phyloP scores from a whole-genome alignment of 2,797 vertebrate species.

The Pyrocephalus nanus region DNA sequence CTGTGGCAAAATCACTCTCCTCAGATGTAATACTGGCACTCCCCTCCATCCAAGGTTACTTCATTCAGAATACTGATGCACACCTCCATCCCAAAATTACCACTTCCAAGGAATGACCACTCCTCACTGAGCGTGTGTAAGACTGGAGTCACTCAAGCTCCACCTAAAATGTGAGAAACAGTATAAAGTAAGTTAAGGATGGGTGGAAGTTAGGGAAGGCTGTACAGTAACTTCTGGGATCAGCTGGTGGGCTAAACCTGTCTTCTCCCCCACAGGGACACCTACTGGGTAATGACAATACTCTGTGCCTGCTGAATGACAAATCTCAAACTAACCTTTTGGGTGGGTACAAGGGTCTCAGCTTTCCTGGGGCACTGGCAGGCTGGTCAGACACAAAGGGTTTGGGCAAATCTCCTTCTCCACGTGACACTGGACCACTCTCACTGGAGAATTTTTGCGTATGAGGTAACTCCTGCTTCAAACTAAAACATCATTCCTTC shows the following conservation, averaged over 20 bases:
- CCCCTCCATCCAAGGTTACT: neutral
- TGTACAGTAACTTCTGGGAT: neutral
- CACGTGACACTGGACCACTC: neutral
- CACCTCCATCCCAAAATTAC: neutral
- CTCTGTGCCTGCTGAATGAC: neutral
- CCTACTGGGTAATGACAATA: neutral
- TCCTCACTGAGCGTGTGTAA: too few species aligned
- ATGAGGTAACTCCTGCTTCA: neutral
- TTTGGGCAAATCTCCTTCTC: neutral
- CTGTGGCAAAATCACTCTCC: neutral
- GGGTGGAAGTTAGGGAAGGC: neutral
- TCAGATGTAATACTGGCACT: neutral
- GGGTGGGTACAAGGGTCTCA: neutral
- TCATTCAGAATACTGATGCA: neutral
- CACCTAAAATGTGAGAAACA: too few species aligned
- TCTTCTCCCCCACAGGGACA: too few species aligned
- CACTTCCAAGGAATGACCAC: neutral
- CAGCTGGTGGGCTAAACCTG: rapidly evolving
- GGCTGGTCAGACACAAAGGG: neutral
- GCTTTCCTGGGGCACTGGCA: neutral
- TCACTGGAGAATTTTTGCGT: neutral
- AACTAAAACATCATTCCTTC: neutral
- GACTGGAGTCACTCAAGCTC: neutral
- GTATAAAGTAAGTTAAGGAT: neutral
- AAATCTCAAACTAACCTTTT: neutral